These are phyloP conservation scores for Eubucco bourcierii DNA, from an alignment of 2,113 vertebrate genomes.

Conservation along the genomic window DNA sequence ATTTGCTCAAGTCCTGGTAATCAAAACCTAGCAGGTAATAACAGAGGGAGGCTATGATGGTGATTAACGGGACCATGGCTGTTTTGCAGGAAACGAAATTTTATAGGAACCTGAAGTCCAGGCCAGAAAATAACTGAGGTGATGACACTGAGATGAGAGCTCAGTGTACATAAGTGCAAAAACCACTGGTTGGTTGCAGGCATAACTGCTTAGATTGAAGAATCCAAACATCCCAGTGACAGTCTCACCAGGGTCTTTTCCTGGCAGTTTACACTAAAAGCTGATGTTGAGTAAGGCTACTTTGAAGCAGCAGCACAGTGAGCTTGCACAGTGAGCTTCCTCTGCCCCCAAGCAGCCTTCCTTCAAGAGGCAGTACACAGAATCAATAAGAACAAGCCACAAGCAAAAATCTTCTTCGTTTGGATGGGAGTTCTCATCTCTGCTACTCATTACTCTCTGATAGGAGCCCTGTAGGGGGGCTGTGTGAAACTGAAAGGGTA, in stretches of 20 bases:
- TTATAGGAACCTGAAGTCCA: background rate
- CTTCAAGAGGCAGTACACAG: background rate
- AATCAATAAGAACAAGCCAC: background rate
- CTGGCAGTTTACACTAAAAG: background rate
- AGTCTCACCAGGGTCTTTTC: background rate
- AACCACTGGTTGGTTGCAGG: background rate
- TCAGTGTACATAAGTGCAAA: background rate
- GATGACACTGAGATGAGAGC: background rate
- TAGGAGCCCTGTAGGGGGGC: background rate
- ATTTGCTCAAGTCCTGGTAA: slow-evolving; percentile 38
- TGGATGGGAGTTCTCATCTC: background rate
- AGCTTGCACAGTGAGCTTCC: background rate
- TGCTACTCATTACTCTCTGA: background rate
- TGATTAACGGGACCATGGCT: slow-evolving; percentile 18
- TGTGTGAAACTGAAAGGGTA: background rate
- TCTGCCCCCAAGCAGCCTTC: background rate
- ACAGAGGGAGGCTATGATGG: background rate
- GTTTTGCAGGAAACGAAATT: slow-evolving; percentile 26
- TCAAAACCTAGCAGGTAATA: slow-evolving; percentile 41
- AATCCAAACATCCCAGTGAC: background rate
- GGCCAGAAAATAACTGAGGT: background rate
- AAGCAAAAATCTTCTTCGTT: background rate
- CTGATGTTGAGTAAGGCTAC: background rate
- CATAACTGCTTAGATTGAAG: background rate
- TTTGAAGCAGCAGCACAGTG: background rate